phyloP scores from a whole-genome alignment of 2,113 vertebrate genomes.

The Lepisosteus oculatus region DNA sequence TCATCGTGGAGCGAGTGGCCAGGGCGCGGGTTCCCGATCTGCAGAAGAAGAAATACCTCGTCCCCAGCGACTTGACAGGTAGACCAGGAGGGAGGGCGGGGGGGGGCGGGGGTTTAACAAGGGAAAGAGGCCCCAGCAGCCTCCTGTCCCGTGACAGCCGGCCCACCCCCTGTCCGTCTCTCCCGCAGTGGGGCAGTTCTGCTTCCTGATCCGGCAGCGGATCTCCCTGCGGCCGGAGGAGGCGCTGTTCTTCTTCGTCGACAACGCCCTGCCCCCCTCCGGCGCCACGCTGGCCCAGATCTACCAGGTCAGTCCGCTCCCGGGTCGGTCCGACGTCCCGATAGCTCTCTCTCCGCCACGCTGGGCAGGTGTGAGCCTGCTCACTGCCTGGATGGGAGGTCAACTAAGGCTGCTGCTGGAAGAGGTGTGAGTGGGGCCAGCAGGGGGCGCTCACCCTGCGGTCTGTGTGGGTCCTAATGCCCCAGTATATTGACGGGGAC shows the following conservation, averaged over 20 bases:
- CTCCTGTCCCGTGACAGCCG: not conserved
- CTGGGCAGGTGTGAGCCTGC: not conserved
- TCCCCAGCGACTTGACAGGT: no score
- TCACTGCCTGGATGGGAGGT: not conserved
- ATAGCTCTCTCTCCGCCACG: not conserved
- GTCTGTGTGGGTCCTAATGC: no score
- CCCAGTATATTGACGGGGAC: no score
- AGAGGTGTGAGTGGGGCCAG: no score
- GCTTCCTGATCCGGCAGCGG: slow-evolving; percentile 93
- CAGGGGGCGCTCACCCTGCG: no score
- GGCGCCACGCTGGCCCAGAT: slow-evolving; percentile 91
- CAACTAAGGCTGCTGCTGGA: not conserved
- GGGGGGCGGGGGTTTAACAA: no score
- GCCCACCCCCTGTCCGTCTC: slow-evolving; percentile 21
- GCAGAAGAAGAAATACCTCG: not conserved
- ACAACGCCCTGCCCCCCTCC: slow-evolving; percentile 93
- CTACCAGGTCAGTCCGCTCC: slow-evolving; percentile 78
- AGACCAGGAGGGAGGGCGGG: no score
- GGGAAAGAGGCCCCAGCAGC: no score
- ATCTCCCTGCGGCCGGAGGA: slow-evolving; percentile 93
- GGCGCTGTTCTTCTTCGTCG: slow-evolving; percentile 96
- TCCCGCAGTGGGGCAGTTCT: slow-evolving; percentile 87
- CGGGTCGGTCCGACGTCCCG: not conserved
- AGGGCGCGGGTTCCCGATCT: no score
- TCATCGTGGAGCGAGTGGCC: no score